phyloP scores from a whole-genome alignment of 2,888 invertebrate genomes.

The Pollenia griseotomentosa region DNA sequence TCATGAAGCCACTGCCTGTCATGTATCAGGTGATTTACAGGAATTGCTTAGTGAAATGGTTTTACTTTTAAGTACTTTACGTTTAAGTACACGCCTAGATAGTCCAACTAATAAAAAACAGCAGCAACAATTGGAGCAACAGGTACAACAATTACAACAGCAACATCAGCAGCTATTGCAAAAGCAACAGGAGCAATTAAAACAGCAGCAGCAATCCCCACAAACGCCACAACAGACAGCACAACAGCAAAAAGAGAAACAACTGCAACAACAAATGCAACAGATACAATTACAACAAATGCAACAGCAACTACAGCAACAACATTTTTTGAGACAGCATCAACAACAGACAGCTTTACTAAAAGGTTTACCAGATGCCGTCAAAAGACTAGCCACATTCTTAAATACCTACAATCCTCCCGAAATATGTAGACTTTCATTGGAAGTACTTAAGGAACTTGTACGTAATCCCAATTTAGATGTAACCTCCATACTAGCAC shows the following conservation, averaged over 20 bases:
- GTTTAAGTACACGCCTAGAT: conserved; percentile 85
- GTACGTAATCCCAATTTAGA: conserved; percentile 83
- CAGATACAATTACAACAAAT: conserved; percentile 79
- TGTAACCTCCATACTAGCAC: conserved; percentile 91
- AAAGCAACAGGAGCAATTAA: conserved; percentile 73
- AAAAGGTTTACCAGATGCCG: conserved; percentile 95
- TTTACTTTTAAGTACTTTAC: conserved; percentile 89
- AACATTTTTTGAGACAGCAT: conserved; percentile 80
- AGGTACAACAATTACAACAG: conserved; percentile 75
- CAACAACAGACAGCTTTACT: conserved; percentile 84
- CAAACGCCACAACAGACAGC: conserved; percentile 79
- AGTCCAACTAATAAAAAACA: conserved; percentile 82
- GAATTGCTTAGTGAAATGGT: conserved; percentile 92
- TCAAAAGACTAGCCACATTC: conserved; percentile 93
- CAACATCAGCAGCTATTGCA: conserved; percentile 75
- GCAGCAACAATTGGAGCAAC: conserved; percentile 79
- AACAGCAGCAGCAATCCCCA: conserved; percentile 74
- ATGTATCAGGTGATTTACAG: conserved; percentile 92
- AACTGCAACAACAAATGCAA: conserved; percentile 81
- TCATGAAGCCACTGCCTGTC: conserved; percentile 96
- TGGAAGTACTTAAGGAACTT: conserved; percentile 86
- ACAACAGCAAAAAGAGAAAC: conserved; percentile 80
- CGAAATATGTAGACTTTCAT: conserved; percentile 91
- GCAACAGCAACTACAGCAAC: conserved; percentile 80
- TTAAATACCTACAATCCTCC: conserved; percentile 95